These are phyloP conservation scores for Leptopilina myrica DNA, from an alignment of 2,888 invertebrate species.

Conservation along the genomic window DNA sequence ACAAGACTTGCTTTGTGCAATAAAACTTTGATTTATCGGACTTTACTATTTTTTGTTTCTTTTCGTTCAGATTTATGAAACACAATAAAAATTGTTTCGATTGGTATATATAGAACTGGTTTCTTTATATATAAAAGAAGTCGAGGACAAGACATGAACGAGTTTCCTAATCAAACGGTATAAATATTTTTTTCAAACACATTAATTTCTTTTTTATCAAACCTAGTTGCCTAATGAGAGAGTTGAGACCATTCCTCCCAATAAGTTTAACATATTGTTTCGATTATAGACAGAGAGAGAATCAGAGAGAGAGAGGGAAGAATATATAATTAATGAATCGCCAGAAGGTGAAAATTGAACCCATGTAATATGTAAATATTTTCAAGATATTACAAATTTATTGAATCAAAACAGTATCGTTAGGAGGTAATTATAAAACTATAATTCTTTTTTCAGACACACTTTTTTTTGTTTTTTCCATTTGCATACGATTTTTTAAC, in stretches of 20 bases:
- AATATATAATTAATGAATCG: neutral
- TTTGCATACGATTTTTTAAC: no score
- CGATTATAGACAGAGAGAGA: neutral
- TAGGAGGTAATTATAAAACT: no score
- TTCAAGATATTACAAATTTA: no score
- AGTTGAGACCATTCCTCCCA: neutral
- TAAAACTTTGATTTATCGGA: constrained; percentile 3
- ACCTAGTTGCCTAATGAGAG: neutral
- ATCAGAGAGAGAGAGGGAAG: no score
- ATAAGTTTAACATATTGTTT: constrained; percentile 9
- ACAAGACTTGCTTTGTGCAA: neutral
- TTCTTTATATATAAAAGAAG: neutral
- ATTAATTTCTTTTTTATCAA: constrained; percentile 1
- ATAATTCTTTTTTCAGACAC: no score
- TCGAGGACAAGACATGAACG: neutral
- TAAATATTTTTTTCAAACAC: neutral
- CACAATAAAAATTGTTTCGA: constrained; percentile 16
- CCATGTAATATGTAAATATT: neutral
- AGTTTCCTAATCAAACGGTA: constrained; percentile 22
- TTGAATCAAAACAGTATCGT: no score
- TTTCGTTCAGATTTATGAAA: neutral
- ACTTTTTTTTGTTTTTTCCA: no score
- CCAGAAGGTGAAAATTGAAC: neutral
- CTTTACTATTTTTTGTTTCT: neutral
- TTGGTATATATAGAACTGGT: constrained; percentile 15